Evolutionary conservation across 2,888 invertebrate species (phyloP).

Genomic region (Microchrysa polita): DNA sequence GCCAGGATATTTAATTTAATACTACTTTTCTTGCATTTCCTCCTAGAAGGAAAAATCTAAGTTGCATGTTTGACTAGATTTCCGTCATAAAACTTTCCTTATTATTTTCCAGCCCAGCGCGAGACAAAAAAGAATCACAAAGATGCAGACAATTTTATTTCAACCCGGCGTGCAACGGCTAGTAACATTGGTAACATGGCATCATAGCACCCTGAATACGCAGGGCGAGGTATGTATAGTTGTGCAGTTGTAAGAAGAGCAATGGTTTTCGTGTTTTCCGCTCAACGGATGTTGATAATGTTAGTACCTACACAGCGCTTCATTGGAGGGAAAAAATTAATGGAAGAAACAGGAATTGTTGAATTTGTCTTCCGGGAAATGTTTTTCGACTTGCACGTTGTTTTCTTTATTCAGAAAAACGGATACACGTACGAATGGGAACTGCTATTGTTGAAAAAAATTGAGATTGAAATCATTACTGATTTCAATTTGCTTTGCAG

Average conservation of each 20-base stretch:
- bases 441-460: neutral
- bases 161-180: neutral
- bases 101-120: neutral
- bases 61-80: neutral
- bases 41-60: too few species aligned
- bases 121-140: neutral
- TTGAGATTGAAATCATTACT: neutral
- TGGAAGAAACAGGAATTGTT: neutral
- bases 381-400: neutral
- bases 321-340: constrained; percentile 1
- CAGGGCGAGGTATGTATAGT: neutral
- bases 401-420: too few species aligned
- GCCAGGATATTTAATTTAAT: too few species aligned
- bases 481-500: too few species aligned
- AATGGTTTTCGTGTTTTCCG: neutral
- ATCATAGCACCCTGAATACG: neutral
- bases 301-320: neutral
- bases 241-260: neutral
- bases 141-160: neutral
- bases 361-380: constrained; percentile 11
- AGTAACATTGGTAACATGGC: neutral
- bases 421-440: neutral
- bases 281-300: neutral
- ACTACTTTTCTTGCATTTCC: too few species aligned
- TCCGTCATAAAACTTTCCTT: neutral